These are phyloP conservation scores for Lophura nycthemera DNA, from an alignment of 2,113 vertebrate genomes.

Conservation along the genomic window DNA sequence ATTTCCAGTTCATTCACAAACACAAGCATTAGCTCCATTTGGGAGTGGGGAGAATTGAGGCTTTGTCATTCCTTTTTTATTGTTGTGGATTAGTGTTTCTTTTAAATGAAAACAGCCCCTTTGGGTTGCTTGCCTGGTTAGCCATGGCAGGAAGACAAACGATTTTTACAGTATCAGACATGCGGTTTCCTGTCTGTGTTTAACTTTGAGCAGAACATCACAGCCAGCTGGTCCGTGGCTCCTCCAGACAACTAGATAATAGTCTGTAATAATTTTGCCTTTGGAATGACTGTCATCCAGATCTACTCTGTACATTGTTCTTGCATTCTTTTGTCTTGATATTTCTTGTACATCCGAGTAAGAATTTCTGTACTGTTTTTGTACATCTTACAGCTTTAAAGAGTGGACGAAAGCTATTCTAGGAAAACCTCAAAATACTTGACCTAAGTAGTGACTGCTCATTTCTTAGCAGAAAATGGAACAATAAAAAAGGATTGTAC, in stretches of 20 bases:
- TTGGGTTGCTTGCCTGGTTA: slow-evolving; percentile 75
- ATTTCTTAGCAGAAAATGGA: neutral
- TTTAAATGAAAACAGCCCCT: slow-evolving; percentile 80
- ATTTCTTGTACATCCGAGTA: neutral
- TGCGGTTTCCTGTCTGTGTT: slow-evolving; percentile 95
- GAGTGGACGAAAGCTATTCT: neutral
- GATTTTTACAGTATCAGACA: slow-evolving; percentile 90
- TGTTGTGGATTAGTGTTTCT: slow-evolving; percentile 75
- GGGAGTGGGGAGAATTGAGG: neutral
- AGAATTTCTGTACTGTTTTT: neutral
- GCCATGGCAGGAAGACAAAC: slow-evolving; percentile 81
- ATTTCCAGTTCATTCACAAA: slow-evolving; percentile 45
- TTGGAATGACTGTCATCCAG: slow-evolving; percentile 57
- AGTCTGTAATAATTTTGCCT: slow-evolving; percentile 70
- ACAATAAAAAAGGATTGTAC: neutral
- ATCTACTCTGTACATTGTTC: slow-evolving; percentile 32
- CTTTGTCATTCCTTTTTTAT: slow-evolving; percentile 63
- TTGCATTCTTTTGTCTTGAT: neutral
- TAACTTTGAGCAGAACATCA: slow-evolving; percentile 86
- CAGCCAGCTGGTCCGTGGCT: slow-evolving; percentile 77
- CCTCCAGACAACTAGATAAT: slow-evolving; percentile 71
- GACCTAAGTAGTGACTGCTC: neutral
- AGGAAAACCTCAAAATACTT: neutral
- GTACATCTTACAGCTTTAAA: neutral
- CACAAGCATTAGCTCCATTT: neutral